phyloP scores from a whole-genome alignment of 2,113 vertebrate species.

The Campylomormyrus numenius region DNA sequence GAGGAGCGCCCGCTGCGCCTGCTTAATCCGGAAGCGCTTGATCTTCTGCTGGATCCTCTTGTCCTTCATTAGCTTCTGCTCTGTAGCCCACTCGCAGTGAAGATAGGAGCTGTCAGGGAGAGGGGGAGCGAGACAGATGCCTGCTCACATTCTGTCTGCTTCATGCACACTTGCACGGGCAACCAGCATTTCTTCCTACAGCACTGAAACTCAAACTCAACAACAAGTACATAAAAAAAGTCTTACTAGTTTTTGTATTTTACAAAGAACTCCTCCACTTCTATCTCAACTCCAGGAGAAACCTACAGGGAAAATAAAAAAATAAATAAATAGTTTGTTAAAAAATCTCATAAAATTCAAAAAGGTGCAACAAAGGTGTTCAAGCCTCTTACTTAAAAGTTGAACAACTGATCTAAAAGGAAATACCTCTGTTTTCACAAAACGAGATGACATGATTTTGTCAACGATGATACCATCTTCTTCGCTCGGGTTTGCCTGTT shows the following conservation, averaged over 20 bases:
- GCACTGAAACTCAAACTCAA: background rate
- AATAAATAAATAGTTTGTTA: background rate
- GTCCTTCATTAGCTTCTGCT: conserved; percentile 66
- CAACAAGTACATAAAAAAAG: background rate
- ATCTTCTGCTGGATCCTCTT: conserved; percentile 71
- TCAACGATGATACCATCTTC: conserved; percentile 96
- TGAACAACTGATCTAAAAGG: background rate
- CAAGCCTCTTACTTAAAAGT: background rate
- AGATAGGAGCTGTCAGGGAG: conserved; percentile 56
- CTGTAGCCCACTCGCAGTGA: conserved; percentile 71
- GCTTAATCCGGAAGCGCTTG: conserved; percentile 68
- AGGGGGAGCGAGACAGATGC: background rate
- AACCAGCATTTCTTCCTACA: background rate
- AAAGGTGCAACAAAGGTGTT: background rate
- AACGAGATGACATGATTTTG: conserved; percentile 88
- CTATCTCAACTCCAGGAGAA: conserved; percentile 75
- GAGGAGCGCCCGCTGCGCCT: conserved; percentile 67
- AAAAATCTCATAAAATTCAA: background rate
- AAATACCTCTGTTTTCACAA: conserved; percentile 90
- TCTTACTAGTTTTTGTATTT: conserved; percentile 99
- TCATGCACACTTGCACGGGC: background rate
- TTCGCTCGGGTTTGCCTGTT: conserved; percentile 90
- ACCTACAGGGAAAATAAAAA: conserved; percentile 55
- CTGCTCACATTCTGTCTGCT: background rate
- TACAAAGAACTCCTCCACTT: conserved; percentile 93